phyloP scores from a whole-genome alignment of 2,888 invertebrate species.

The Melikaiella ostensackeni region DNA sequence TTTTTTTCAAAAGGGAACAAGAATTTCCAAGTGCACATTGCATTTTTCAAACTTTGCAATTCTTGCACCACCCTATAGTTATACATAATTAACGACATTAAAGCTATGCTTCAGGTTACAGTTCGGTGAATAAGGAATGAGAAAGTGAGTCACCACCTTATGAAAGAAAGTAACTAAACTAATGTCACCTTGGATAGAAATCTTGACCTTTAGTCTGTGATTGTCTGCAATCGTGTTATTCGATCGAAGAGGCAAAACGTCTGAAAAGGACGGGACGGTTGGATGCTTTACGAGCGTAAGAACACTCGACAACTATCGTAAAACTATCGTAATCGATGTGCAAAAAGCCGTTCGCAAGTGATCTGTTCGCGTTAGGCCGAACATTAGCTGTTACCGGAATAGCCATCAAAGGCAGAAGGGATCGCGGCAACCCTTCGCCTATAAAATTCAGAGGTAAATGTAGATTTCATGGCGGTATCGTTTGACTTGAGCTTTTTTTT shows the following conservation, averaged over 20 bases:
- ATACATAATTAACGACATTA: too few relatives aligned
- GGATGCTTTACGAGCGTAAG: slow-evolving; percentile 68
- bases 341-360: slow-evolving; percentile 62
- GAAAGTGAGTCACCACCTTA: too few relatives aligned
- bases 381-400: slow-evolving; percentile 71
- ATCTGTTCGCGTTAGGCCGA: slow-evolving; percentile 65
- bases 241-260: slow-evolving; percentile 48
- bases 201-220: background rate
- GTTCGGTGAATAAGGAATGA: too few relatives aligned
- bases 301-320: slow-evolving; percentile 68
- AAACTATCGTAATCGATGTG: slow-evolving; percentile 72
- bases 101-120: too few relatives aligned
- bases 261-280: slow-evolving; percentile 45
- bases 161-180: too few relatives aligned
- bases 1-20: too few relatives aligned
- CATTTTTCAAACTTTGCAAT: too few relatives aligned
- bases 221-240: slow-evolving; percentile 10
- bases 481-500: slow-evolving; percentile 62
- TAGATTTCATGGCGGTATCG: slow-evolving; percentile 73
- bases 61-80: too few relatives aligned
- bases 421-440: slow-evolving; percentile 57
- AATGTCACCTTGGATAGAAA: slow-evolving; percentile 10
- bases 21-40: too few relatives aligned
- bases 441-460: slow-evolving; percentile 72
- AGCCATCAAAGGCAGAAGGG: slow-evolving; percentile 62